Conservation (phyloP, 2,113 vertebrate species). For the Semicossyphus pulcher region DNA sequence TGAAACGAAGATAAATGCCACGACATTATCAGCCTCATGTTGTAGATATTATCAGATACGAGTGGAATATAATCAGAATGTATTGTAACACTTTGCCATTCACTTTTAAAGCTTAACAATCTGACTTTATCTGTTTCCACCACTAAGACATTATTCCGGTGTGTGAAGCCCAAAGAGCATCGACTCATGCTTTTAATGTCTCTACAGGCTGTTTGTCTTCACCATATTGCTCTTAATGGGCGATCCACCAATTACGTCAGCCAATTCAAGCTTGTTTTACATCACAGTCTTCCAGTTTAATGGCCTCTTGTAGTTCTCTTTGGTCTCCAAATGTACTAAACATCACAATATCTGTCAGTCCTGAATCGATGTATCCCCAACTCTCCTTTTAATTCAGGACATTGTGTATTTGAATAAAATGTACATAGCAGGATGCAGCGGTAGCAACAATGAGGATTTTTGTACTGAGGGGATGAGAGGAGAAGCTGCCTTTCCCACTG, state of each 20-base stretch:
- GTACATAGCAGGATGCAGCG: conserved; percentile 49
- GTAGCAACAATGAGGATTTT: conserved; percentile 41
- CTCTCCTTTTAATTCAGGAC: conserved; percentile 22
- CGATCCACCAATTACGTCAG: conserved; percentile 38
- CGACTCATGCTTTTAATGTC: conserved; percentile 6
- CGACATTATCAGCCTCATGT: background rate
- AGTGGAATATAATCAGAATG: conserved; percentile 9
- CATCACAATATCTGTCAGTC: conserved; percentile 29
- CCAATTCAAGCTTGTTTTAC: conserved; percentile 34
- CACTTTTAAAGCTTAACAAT: conserved; percentile 3
- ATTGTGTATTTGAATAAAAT: conserved; percentile 62
- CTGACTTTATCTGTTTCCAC: conserved; percentile 5
- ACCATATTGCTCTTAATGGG: conserved; percentile 38
- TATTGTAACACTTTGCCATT: conserved; percentile 4
- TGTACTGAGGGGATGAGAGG: conserved; percentile 62
- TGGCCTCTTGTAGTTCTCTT: conserved; percentile 36
- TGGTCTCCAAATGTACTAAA: conserved; percentile 35
- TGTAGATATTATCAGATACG: background rate
- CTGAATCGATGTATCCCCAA: conserved; percentile 22
- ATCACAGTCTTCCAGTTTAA: conserved; percentile 46
- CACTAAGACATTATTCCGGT: conserved; percentile 2
- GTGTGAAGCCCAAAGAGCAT: conserved; percentile 17
- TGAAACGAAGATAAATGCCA: conserved; percentile 4
- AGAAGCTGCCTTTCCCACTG: conserved; percentile 55
- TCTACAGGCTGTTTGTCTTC: conserved; percentile 11